Conservation (phyloP, 1,140 invertebrate genomes). For the Drosophila tani region DNA sequence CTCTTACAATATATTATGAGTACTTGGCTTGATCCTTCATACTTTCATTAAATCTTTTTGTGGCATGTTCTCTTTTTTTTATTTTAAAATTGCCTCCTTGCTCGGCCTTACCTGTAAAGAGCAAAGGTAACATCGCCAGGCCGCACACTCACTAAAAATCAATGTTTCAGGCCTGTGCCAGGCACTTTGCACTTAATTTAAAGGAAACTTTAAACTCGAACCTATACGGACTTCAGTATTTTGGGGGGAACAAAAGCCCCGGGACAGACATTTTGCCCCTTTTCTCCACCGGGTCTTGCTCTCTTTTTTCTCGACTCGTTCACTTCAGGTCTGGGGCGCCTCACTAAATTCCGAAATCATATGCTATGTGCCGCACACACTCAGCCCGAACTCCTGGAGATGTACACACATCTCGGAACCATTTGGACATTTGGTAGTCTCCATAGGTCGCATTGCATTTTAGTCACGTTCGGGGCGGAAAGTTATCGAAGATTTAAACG, state of each 20-base stretch:
- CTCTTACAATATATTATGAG: not conserved
- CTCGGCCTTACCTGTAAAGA: not conserved
- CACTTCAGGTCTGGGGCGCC: slow-evolving; percentile 1
- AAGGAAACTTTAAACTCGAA: slow-evolving; percentile 37
- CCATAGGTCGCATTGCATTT: slow-evolving; percentile 70
- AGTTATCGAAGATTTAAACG: slow-evolving; percentile 82
- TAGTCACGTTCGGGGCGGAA: slow-evolving; percentile 73
- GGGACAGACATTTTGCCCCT: slow-evolving; percentile 17
- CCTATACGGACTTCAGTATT: slow-evolving; percentile 2
- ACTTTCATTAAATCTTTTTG: not conserved
- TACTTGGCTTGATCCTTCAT: not conserved
- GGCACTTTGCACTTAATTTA: slow-evolving; percentile 65
- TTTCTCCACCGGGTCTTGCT: not conserved
- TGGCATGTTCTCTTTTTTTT: slow-evolving; percentile 5
- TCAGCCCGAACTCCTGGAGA: slow-evolving; percentile 1
- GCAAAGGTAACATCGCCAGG: not conserved
- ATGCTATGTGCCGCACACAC: slow-evolving; percentile 14
- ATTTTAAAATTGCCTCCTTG: not conserved
- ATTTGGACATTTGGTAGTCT: slow-evolving; percentile 48
- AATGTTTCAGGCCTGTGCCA: slow-evolving; percentile 51
- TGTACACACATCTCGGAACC: slow-evolving; percentile 30
- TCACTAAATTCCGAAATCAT: slow-evolving; percentile 26
- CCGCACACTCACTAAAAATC: slow-evolving; percentile 48
- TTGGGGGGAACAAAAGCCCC: slow-evolving; percentile 36
- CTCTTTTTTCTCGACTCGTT: not conserved